A percentile compares a stretch with the other conserved stretches of the same genome.
Conservation (phyloP, 2,113 vertebrate species). For the Leucosticte australis region DNA sequence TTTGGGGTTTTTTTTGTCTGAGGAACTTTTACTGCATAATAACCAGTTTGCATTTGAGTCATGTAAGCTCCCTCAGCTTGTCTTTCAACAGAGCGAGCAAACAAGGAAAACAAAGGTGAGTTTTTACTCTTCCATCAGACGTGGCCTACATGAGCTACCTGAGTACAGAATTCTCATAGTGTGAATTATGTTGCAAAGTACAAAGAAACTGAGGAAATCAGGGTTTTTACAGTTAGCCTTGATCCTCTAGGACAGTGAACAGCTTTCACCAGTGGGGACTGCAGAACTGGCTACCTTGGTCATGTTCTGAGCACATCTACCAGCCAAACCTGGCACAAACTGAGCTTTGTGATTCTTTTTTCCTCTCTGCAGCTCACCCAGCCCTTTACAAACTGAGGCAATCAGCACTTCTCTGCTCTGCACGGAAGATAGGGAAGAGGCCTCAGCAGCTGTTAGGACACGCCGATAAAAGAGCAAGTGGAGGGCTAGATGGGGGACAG, state of each 20-base stretch:
- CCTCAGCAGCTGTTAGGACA: neutral
- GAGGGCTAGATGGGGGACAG: neutral
- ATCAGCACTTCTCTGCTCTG: neutral
- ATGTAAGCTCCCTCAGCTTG: neutral
- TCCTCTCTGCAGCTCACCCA: neutral
- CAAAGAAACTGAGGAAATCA: neutral
- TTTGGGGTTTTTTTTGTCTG: neutral
- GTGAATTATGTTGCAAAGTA: neutral
- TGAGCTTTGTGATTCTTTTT: neutral
- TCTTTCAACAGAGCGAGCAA: neutral
- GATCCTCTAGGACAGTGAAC: accelerated
- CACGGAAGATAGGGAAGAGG: accelerated
- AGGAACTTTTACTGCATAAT: neutral
- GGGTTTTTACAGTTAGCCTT: neutral
- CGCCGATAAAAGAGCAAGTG: accelerated
- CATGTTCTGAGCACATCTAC: accelerated
- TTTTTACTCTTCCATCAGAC: neutral
- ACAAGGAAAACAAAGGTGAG: accelerated
- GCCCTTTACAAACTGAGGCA: neutral
- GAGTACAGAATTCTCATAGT: neutral
- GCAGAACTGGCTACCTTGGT: accelerated
- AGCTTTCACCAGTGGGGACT: accelerated
- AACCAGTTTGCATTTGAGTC: neutral
- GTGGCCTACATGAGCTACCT: neutral
- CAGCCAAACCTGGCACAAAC: accelerated